Conservation (phyloP, 1,140 invertebrate species). For the Spodoptera frugiperda region DNA sequence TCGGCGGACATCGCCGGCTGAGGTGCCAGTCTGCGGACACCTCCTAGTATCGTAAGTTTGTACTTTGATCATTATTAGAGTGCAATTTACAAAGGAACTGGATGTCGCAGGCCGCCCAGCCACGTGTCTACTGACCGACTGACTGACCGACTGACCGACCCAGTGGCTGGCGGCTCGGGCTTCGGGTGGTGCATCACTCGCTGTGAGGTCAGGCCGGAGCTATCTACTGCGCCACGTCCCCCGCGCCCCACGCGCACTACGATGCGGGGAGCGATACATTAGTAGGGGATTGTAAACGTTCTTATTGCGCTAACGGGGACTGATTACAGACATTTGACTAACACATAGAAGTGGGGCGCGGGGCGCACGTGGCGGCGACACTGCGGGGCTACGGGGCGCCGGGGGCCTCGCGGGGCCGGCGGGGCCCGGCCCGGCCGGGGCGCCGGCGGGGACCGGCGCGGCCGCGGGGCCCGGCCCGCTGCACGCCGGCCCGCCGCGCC, state of each 20-base stretch:
- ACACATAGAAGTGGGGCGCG: conserved; percentile 15
- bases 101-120: conserved; percentile 15
- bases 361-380: neutral
- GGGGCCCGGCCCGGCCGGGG: neutral
- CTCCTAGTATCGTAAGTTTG: conserved; percentile 73
- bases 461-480: neutral
- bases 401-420: neutral
- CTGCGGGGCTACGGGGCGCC: neutral
- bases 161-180: neutral
- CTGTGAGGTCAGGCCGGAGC: neutral
- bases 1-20: conserved; percentile 21
- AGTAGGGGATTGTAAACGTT: neutral
- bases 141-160: neutral
- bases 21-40: conserved; percentile 44
- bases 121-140: neutral
- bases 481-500: neutral
- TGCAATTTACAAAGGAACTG: conserved; percentile 57
- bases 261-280: neutral
- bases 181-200: neutral
- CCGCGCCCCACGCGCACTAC: conserved; percentile 7
- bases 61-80: conserved; percentile 80
- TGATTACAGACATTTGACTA: conserved; percentile 29
- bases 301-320: conserved; percentile 35
- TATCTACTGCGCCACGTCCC: conserved; percentile 6
- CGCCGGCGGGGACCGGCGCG: neutral